phyloP scores from a whole-genome alignment of 2,797 vertebrate genomes.

The Liparis tanakae region DNA sequence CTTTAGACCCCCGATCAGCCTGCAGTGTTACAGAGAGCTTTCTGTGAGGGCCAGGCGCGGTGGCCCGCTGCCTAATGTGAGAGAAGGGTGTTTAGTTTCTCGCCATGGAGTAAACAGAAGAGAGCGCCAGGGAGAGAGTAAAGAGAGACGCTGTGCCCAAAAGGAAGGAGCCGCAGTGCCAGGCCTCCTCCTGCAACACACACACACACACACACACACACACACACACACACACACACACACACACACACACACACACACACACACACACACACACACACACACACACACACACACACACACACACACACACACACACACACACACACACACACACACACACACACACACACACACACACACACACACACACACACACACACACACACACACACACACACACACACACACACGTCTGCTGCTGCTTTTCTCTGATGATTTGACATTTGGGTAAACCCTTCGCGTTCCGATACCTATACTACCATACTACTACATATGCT shows the following conservation, averaged over 20 bases:
- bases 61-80: conserved; percentile 46
- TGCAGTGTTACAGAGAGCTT: conserved; percentile 19
- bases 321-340: conserved; percentile 14
- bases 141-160: conserved; percentile 36
- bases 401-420: not conserved
- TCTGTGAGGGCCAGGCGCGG: not conserved
- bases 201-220: conserved; percentile 15
- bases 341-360: conserved; percentile 14
- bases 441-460: not conserved
- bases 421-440: not conserved
- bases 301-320: conserved; percentile 19
- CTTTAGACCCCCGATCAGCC: conserved; percentile 23
- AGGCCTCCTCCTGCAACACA: conserved; percentile 25
- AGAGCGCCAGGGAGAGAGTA: conserved; percentile 37
- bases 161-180: conserved; percentile 44
- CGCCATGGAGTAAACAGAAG: conserved; percentile 49
- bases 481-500: not conserved
- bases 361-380: conserved; percentile 20
- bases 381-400: conserved; percentile 18
- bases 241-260: conserved; percentile 20
- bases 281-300: conserved; percentile 20
- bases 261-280: conserved; percentile 18
- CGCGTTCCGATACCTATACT: not conserved
- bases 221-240: conserved; percentile 14
- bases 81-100: conserved; percentile 48